A percentile compares a stretch with the other conserved stretches of the same genome.
Conservation (phyloP, 2,113 vertebrate species). For the Scophthalmus maximus region DNA sequence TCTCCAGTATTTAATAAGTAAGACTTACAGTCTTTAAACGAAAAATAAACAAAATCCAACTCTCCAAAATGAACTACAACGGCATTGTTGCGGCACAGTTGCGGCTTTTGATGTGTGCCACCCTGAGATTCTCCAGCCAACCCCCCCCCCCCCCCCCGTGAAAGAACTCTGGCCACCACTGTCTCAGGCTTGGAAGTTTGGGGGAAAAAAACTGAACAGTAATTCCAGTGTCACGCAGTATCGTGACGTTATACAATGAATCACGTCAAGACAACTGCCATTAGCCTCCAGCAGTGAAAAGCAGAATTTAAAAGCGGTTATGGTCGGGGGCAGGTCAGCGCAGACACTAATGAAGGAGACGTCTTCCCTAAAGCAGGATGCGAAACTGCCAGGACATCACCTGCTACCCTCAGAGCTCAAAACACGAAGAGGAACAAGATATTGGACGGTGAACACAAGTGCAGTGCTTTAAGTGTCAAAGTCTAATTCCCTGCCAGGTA, state of each 20-base stretch:
- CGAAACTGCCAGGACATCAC: background rate
- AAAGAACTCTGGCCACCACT: no score
- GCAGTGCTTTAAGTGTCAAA: conserved; percentile 17
- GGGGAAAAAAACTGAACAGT: conserved; percentile 9
- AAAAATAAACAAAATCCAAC: no score
- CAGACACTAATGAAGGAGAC: conserved; percentile 25
- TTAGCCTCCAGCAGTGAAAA: conserved; percentile 24
- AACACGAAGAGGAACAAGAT: background rate
- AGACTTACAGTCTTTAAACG: no score
- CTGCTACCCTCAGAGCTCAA: background rate
- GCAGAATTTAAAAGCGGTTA: conserved; percentile 19
- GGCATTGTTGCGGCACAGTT: no score
- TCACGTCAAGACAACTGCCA: conserved; percentile 19
- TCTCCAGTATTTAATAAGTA: no score
- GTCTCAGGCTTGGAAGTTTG: background rate
- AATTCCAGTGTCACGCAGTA: conserved; percentile 13
- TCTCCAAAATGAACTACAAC: no score
- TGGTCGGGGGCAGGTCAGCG: background rate
- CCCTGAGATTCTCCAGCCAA: no score
- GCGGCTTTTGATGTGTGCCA: no score
- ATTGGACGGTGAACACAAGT: conserved; percentile 1
- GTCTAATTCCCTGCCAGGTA: conserved; percentile 5
- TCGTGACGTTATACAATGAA: conserved; percentile 11
- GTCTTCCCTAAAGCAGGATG: background rate
- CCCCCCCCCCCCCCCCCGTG: no score